Conservation (phyloP, 37 sponge, comb jelly and placozoan species). For the Hormiphora californensis region DNA sequence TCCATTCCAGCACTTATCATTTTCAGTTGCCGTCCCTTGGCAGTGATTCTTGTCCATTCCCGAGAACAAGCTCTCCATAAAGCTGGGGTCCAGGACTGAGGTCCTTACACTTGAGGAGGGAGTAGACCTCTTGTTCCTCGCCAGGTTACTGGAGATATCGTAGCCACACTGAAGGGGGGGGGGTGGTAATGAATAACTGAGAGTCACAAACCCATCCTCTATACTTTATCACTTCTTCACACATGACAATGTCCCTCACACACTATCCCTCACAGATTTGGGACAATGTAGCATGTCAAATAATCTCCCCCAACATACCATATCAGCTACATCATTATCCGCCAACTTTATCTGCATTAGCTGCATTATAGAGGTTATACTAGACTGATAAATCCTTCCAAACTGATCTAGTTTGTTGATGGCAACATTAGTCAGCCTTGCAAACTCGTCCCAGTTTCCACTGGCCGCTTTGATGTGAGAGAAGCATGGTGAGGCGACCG, state of each 20-base stretch:
- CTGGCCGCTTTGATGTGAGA: neutral
- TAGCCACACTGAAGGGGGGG: constrained; percentile 18
- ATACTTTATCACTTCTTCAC: too few species aligned
- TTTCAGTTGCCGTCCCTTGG: neutral
- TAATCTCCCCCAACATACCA: constrained; percentile 1
- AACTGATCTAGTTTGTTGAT: neutral
- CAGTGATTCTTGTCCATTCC: neutral
- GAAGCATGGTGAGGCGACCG: neutral
- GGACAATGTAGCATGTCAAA: too few species aligned
- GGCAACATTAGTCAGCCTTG: neutral
- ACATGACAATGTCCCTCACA: too few species aligned
- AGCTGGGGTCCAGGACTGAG: neutral
- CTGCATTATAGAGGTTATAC: neutral
- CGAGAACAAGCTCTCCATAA: neutral
- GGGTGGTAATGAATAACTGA: too few species aligned
- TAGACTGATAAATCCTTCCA: neutral
- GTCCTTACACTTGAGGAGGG: neutral
- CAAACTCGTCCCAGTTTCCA: neutral
- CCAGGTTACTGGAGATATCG: neutral
- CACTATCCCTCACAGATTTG: too few species aligned
- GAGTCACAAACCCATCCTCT: too few species aligned
- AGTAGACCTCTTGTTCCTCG: neutral
- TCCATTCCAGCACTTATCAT: constrained; percentile 17
- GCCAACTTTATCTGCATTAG: neutral
- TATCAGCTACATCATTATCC: neutral